Evolutionary conservation across 2,113 vertebrate genomes (phyloP), one percentile per base, ranked within the genome.

Genomic region (Oostethus manadensis): DNA sequence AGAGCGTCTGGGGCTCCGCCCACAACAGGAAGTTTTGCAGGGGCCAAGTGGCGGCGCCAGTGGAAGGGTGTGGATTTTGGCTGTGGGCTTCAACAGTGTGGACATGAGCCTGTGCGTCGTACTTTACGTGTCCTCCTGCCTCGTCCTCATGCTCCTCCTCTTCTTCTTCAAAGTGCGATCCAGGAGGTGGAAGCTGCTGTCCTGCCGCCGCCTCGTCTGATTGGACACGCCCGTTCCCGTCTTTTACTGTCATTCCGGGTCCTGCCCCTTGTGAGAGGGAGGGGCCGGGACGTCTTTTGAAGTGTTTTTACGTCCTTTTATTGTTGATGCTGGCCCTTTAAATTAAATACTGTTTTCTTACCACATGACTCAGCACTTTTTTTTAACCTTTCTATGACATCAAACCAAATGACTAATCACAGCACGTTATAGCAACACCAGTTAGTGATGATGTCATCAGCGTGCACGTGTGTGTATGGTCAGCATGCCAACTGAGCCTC

Each of bases 91-190:
- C 68, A 96, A 92, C 72, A 93, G 91, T 54, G 72, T 98, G 26
- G 97, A 99, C 91, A 94, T 99, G 95, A 97, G 94, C 70, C 92
- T 99, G 1, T 98, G 97, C 14, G 91, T 98, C 55, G 65, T 94
- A 6, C 89, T 98, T 0, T 99, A 99, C 0, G 82, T 90, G 13
- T 88, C 87, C 38, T 98, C 96, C 0, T 94, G 93, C 49, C 38
- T 96, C 23, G 92, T 97, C 64, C 76, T 99, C 22, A 94, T 98
- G 91, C 60, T 96, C n/a, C 92, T 99, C 91, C 97, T 91, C 89
- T 94, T 97, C 69, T 95, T 98, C 76, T 97, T 98, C 81, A 91
- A 88, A 1, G 68, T 94, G 64, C 88, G 94, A 0, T 92, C 95
- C 45, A 90, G 87, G 58, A 84, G 92, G 9, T 92, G 94, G 94